Conservation (phyloP, 1,140 invertebrate genomes). For the Oryzaephilus surinamensis region DNA sequence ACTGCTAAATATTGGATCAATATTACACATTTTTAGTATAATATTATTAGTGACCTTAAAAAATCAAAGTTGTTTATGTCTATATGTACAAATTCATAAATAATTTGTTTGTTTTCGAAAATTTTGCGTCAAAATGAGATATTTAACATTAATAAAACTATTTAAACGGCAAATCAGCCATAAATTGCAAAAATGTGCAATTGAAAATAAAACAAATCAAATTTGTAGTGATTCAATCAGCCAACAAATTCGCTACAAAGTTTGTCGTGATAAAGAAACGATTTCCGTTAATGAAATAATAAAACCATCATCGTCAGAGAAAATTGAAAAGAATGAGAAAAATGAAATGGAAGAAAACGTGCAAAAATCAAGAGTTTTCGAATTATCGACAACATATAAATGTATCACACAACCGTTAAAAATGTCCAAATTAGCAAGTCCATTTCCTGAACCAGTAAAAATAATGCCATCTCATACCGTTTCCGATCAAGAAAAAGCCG, state of each 20-base stretch:
- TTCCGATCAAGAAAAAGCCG: constrained; percentile 30
- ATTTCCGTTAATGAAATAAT: too few relatives aligned
- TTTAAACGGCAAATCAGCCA: background rate
- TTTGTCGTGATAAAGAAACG: too few relatives aligned
- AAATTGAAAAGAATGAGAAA: background rate
- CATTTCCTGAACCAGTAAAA: constrained; percentile 31
- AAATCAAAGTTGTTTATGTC: too few relatives aligned
- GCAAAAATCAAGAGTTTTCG: constrained; percentile 15
- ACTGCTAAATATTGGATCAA: constrained; percentile 10
- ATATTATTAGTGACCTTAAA: constrained; percentile 3
- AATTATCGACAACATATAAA: constrained; percentile 25
- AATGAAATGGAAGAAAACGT: background rate
- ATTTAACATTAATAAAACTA: background rate
- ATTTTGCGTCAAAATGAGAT: background rate
- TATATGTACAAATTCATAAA: too few relatives aligned
- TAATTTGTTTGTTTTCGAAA: too few relatives aligned
- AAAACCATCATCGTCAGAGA: constrained; percentile 3
- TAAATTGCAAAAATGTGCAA: too few relatives aligned
- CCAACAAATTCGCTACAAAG: too few relatives aligned
- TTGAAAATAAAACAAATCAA: too few relatives aligned
- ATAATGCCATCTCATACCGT: constrained; percentile 30
- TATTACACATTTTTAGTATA: constrained; percentile 11
- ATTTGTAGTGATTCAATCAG: too few relatives aligned
- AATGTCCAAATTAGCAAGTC: constrained; percentile 25
- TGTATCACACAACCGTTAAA: constrained; percentile 27